Percentiles rank a stretch among this genome's conserved stretches.
Evolutionary conservation across 2,797 vertebrate species (phyloP).

Genomic region (Xiphorhynchus erythropygius): DNA sequence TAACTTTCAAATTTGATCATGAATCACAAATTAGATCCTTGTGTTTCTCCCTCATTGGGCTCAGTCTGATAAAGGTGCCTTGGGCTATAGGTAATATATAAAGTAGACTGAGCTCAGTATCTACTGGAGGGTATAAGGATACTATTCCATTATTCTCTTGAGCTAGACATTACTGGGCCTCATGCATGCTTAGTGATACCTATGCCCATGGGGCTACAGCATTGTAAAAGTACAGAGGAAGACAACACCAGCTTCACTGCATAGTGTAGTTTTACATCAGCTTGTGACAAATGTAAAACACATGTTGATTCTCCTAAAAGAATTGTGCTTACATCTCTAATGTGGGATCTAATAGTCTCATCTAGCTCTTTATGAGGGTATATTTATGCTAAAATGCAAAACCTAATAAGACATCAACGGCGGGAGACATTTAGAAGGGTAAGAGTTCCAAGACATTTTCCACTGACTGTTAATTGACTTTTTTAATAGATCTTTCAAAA

Average conservation of each 20-base stretch:
- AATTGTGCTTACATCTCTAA: background rate
- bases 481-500: background rate
- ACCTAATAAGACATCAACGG: background rate
- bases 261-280: background rate
- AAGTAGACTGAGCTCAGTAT: background rate
- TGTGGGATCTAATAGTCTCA: background rate
- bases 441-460: background rate
- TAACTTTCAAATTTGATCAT: background rate
- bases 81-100: background rate
- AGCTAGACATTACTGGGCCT: background rate
- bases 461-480: background rate
- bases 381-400: background rate
- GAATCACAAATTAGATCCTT: background rate
- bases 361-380: background rate
- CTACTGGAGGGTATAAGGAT: background rate
- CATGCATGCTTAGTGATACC: rapidly evolving
- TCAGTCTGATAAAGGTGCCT: background rate
- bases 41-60: background rate
- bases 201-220: rapidly evolving
- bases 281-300: background rate
- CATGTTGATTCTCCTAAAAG: background rate
- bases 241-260: background rate
- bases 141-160: background rate
- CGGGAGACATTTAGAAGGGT: background rate
- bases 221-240: background rate